Evolutionary conservation across 2,113 vertebrate species (phyloP).

Genomic region (Xenopus borealis): DNA sequence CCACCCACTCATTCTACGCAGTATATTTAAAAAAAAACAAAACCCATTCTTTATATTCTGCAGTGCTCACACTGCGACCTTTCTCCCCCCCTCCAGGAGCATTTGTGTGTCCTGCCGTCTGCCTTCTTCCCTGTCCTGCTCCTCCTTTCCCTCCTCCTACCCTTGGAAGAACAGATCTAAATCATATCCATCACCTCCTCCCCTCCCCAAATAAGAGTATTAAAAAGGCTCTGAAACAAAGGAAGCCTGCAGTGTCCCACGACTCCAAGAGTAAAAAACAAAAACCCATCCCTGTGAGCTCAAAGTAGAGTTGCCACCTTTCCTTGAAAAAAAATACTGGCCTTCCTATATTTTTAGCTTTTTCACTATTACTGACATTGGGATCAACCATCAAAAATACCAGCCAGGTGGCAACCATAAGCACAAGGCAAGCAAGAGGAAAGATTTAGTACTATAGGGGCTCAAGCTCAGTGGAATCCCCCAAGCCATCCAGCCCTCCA

Average conservation of each 20-base stretch:
- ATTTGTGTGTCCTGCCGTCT: neutral
- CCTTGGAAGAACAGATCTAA: conserved; percentile 18
- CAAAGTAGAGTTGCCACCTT: too few species aligned
- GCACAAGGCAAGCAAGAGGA: too few species aligned
- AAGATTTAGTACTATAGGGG: too few species aligned
- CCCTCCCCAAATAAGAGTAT: conserved; percentile 16
- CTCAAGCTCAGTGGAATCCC: too few species aligned
- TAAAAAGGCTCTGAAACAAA: conserved; percentile 28
- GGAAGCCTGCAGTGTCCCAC: conserved; percentile 33
- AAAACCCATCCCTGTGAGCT: too few species aligned
- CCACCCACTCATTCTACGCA: neutral
- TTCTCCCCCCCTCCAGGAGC: neutral
- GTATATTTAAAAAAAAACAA: too few species aligned
- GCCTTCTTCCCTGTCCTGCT: neutral
- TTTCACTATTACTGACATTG: too few species aligned
- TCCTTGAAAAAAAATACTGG: too few species aligned
- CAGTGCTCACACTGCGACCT: neutral
- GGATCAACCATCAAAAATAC: too few species aligned
- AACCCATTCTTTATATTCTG: neutral
- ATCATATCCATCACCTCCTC: conserved; percentile 30
- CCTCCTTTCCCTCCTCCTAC: neutral
- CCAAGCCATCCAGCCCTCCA: too few species aligned
- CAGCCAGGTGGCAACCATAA: too few species aligned
- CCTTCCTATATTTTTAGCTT: too few species aligned
- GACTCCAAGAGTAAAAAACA: neutral